phyloP scores from a whole-genome alignment of 1,140 invertebrate genomes.

The Drosophila nannoptera region DNA sequence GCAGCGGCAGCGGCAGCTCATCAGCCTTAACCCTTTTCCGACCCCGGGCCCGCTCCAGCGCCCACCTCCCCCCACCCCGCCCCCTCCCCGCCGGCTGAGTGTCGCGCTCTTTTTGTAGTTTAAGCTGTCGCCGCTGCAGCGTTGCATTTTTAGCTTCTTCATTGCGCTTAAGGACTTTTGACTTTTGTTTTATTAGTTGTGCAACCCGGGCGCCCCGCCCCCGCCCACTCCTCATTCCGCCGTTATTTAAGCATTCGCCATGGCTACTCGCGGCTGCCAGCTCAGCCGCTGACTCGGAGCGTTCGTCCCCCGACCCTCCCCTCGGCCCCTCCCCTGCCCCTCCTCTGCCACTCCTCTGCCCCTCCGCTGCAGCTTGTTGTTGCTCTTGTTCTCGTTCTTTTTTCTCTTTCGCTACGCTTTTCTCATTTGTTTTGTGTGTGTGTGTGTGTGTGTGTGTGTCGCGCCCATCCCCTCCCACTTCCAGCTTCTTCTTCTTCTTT shows the following conservation, averaged over 20 bases:
- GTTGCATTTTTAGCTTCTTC: conserved; percentile 77
- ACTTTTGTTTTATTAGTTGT: conserved; percentile 79
- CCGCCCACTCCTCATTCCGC: neutral
- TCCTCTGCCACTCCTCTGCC: conserved; percentile 2
- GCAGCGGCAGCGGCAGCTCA: conserved; percentile 54
- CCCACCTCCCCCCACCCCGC: neutral
- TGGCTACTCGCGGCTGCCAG: conserved; percentile 27
- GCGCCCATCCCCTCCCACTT: no score
- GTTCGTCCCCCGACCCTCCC: conserved; percentile 3
- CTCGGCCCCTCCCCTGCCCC: conserved; percentile 6
- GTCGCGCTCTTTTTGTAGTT: conserved; percentile 61
- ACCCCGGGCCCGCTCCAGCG: neutral
- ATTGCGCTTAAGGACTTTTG: conserved; percentile 78
- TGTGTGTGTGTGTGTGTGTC: conserved; percentile 6
- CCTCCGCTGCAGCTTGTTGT: conserved; percentile 9
- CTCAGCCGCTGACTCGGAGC: neutral
- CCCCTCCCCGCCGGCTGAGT: conserved; percentile 5
- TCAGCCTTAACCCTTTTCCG: conserved; percentile 70
- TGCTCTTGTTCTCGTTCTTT: neutral
- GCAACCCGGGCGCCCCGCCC: conserved; percentile 13
- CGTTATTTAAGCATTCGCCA: conserved; percentile 54
- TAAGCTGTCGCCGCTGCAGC: conserved; percentile 60
- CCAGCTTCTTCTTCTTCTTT: neutral
- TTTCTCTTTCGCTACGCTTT: conserved; percentile 1
- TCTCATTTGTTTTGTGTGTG: conserved; percentile 28